These are phyloP conservation scores for Nematostella vectensis DNA, from an alignment of 92 coral and sea anemone species.

Conservation along the genomic window DNA sequence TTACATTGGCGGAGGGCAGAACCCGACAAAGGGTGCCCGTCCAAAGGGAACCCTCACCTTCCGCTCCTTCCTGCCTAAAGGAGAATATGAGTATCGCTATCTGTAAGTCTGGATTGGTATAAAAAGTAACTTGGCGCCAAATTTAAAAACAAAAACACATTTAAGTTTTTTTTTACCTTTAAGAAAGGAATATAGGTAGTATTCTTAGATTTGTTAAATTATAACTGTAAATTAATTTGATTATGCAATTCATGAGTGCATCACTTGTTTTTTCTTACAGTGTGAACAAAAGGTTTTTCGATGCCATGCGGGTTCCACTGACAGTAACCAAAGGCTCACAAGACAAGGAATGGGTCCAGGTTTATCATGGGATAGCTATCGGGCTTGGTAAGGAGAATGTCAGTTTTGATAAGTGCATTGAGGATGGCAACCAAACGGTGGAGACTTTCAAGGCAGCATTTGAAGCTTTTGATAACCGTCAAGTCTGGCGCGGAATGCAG, in stretches of 20 bases:
- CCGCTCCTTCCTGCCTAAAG: conserved; percentile 63
- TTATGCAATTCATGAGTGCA: too few species aligned
- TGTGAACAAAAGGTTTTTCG: too few species aligned
- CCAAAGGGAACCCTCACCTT: conserved; percentile 70
- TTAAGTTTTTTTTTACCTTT: background rate
- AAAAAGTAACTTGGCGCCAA: background rate
- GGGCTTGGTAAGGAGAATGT: conserved; percentile 65
- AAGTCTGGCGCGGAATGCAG: conserved; percentile 55
- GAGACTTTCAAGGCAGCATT: conserved; percentile 57
- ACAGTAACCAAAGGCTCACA: conserved; percentile 44
- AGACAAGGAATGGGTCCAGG: conserved; percentile 69
- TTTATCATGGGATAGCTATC: conserved; percentile 64
- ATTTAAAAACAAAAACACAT: background rate
- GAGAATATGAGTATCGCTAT: conserved; percentile 71
- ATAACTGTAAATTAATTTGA: too few species aligned
- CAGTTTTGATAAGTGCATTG: conserved; percentile 69
- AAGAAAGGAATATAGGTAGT: too few species aligned
- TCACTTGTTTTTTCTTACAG: too few species aligned
- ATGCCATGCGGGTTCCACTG: conserved; percentile 56
- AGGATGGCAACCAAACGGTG: conserved; percentile 79
- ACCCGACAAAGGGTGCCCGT: conserved; percentile 52
- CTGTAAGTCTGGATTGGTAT: conserved; percentile 65
- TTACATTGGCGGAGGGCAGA: conserved; percentile 81
- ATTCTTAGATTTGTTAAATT: too few species aligned
- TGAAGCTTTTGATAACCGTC: conserved; percentile 57